Percentiles rank a stretch among this genome's conserved stretches.
Evolutionary conservation across 2,888 invertebrate species (phyloP).

Genomic region (Crematogaster levior): DNA sequence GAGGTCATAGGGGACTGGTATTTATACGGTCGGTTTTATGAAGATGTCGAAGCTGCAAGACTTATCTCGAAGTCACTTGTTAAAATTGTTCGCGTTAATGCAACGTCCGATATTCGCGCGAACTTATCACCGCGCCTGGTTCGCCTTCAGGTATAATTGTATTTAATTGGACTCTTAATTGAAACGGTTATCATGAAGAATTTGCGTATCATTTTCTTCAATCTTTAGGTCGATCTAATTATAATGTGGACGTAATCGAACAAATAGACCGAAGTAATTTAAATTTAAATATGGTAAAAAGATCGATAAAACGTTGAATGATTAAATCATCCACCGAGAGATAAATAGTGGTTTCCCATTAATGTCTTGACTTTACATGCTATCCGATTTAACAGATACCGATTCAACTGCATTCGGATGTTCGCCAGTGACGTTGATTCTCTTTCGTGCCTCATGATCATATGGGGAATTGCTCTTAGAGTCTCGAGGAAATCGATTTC

Average conservation of each 20-base stretch:
- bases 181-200: neutral
- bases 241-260: neutral
- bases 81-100: slow-evolving; percentile 11
- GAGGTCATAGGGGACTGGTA: slow-evolving; percentile 61
- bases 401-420: slow-evolving; percentile 14
- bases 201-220: neutral
- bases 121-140: neutral
- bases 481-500: slow-evolving; percentile 64
- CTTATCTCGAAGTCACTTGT: slow-evolving; percentile 14
- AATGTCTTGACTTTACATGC: neutral
- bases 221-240: neutral
- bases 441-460: slow-evolving; percentile 38
- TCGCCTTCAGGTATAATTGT: neutral
- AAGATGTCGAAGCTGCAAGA: neutral
- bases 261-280: neutral
- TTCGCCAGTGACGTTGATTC: slow-evolving; percentile 54
- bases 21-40: neutral
- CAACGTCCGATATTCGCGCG: neutral
- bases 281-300: neutral
- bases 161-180: slow-evolving; percentile 1
- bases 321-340: neutral
- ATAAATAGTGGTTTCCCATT: neutral
- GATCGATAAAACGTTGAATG: neutral
- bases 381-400: neutral
- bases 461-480: slow-evolving; percentile 34